Percentiles rank a stretch among this genome's conserved stretches.
Conservation (phyloP, 2,113 vertebrate genomes). For the Lycaon pictus region DNA sequence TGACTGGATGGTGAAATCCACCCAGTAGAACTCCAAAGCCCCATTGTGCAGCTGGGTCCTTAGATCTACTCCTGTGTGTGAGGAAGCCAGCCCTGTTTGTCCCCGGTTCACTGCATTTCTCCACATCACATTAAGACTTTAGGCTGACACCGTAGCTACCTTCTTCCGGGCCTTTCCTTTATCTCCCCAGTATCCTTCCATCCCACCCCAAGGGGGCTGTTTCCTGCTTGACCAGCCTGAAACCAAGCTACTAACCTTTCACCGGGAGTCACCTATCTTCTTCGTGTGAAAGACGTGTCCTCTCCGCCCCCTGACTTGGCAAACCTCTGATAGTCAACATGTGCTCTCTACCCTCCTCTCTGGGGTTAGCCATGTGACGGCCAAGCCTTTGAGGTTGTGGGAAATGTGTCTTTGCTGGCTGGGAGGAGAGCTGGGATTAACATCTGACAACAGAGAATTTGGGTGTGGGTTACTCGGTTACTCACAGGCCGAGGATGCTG, state of each 20-base stretch:
- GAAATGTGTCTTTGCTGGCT: not conserved
- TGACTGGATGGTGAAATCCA: not conserved
- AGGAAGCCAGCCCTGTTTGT: not conserved
- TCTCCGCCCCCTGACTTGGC: not conserved
- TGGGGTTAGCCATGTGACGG: not conserved
- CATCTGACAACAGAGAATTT: not conserved
- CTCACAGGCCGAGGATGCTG: too few relatives aligned
- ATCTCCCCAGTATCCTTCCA: not conserved
- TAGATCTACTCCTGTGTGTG: not conserved
- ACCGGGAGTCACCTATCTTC: not conserved
- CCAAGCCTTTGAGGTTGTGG: not conserved
- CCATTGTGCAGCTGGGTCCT: not conserved
- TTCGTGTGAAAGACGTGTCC: not conserved
- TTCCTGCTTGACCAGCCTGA: not conserved
- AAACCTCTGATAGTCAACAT: not conserved
- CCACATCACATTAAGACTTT: not conserved
- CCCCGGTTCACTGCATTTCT: not conserved
- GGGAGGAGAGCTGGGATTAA: not conserved
- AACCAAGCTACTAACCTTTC: not conserved
- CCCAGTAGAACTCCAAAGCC: not conserved
- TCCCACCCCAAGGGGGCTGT: not conserved
- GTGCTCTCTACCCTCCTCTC: not conserved
- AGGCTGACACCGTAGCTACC: not conserved
- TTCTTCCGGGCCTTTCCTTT: not conserved
- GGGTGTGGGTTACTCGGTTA: not conserved